Conservation (phyloP, 2,113 vertebrate genomes). For the Apodemus speciosus region DNA sequence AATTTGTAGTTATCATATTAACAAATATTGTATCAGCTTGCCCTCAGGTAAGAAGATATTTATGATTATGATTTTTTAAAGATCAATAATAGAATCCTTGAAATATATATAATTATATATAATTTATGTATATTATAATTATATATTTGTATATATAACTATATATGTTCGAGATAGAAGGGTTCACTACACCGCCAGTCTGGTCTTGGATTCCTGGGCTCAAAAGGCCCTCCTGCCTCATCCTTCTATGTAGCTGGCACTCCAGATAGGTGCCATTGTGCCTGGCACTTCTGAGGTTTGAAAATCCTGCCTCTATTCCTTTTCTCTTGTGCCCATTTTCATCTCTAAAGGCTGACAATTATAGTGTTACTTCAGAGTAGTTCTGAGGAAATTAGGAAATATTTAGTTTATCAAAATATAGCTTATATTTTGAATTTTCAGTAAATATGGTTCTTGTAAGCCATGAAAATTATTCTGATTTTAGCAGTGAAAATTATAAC, state of each 20-base stretch:
- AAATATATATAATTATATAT: background rate
- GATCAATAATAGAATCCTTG: background rate
- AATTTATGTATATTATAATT: background rate
- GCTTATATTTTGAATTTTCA: constrained; percentile 53
- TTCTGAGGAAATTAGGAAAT: constrained; percentile 20
- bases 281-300: background rate
- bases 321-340: background rate
- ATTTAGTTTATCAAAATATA: constrained; percentile 31
- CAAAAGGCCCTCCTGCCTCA: background rate
- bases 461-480: background rate
- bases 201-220: background rate
- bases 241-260: background rate
- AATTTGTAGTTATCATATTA: constrained; percentile 40
- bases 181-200: background rate
- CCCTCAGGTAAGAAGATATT: background rate
- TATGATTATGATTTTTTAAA: constrained; percentile 25
- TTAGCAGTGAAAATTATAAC: constrained; percentile 25
- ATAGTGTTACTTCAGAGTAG: background rate
- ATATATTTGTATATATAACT: background rate
- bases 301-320: background rate
- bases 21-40: background rate
- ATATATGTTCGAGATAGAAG: background rate
- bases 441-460: constrained; percentile 18
- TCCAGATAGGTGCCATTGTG: background rate
- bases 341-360: background rate